These are phyloP conservation scores for Chlamydotis undulata DNA, from an alignment of 2,113 vertebrate species.

Conservation along the genomic window DNA sequence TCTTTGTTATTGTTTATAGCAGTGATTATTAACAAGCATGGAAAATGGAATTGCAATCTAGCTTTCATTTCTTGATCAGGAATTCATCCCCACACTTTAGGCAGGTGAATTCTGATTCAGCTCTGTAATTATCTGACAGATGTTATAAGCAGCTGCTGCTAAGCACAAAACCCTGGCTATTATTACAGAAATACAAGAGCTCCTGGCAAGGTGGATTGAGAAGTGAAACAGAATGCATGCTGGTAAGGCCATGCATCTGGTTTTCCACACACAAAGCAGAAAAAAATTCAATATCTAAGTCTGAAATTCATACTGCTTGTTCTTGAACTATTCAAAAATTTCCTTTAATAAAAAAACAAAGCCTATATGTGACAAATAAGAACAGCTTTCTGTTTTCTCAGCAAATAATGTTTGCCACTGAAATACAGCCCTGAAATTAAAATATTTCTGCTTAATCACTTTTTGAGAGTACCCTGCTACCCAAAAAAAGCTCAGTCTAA, in stretches of 20 bases:
- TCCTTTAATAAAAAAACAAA: background rate
- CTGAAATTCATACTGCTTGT: slow-evolving; percentile 53
- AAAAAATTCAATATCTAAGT: slow-evolving; percentile 34
- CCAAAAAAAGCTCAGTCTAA: background rate
- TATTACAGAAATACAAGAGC: slow-evolving; percentile 64
- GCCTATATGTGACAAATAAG: background rate
- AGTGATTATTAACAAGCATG: slow-evolving; percentile 71
- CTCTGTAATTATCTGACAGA: slow-evolving; percentile 77
- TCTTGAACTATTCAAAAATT: slow-evolving; percentile 59
- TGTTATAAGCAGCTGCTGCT: slow-evolving; percentile 75
- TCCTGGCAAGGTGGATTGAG: slow-evolving; percentile 69
- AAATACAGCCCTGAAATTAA: background rate
- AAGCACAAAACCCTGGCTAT: slow-evolving; percentile 56
- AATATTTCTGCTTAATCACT: background rate
- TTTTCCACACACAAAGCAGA: slow-evolving; percentile 17
- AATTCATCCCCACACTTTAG: slow-evolving; percentile 71
- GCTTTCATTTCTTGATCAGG: slow-evolving; percentile 76
- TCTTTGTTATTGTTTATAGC: slow-evolving; percentile 68
- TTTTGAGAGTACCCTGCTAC: background rate
- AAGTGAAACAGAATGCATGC: slow-evolving; percentile 64
- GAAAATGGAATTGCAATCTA: slow-evolving; percentile 72
- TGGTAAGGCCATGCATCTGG: slow-evolving; percentile 66
- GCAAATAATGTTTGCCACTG: background rate
- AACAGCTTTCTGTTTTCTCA: background rate
- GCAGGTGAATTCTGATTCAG: slow-evolving; percentile 78